These are phyloP conservation scores for Suillia variegata DNA, from an alignment of 2,888 invertebrate species.

Conservation along the genomic window DNA sequence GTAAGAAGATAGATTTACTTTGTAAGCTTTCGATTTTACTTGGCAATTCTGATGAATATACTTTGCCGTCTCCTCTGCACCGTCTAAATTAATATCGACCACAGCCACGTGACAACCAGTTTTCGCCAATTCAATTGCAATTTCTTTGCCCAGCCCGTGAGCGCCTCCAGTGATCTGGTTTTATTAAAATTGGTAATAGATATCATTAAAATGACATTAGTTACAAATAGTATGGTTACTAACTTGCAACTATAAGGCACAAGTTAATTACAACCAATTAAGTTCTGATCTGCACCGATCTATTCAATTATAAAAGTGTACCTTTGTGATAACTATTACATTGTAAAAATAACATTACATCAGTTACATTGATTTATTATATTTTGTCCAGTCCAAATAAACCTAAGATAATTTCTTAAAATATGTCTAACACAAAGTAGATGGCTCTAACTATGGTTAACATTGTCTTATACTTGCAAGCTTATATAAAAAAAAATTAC, in stretches of 20 bases:
- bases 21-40: slow-evolving; percentile 46
- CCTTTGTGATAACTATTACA: too few species aligned
- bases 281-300: too few species aligned
- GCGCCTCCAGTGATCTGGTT: slow-evolving; percentile 61
- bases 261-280: background rate
- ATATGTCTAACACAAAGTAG: too few species aligned
- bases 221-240: background rate
- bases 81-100: slow-evolving; percentile 45
- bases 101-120: slow-evolving; percentile 53
- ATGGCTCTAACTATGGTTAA: too few species aligned
- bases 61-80: slow-evolving; percentile 42
- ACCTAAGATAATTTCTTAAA: too few species aligned
- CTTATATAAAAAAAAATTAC: too few species aligned
- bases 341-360: too few species aligned
- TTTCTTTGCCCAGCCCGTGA: slow-evolving; percentile 58
- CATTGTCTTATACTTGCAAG: too few species aligned
- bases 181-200: background rate
- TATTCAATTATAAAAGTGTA: too few species aligned
- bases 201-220: background rate
- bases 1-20: too few species aligned
- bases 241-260: background rate
- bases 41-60: slow-evolving; percentile 32
- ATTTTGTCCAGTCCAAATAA: too few species aligned
- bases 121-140: slow-evolving; percentile 51
- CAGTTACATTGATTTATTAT: too few species aligned